Base-by-base conservation (phyloP, 2,113 vertebrate genomes). In the Noturus placidus region DNA sequence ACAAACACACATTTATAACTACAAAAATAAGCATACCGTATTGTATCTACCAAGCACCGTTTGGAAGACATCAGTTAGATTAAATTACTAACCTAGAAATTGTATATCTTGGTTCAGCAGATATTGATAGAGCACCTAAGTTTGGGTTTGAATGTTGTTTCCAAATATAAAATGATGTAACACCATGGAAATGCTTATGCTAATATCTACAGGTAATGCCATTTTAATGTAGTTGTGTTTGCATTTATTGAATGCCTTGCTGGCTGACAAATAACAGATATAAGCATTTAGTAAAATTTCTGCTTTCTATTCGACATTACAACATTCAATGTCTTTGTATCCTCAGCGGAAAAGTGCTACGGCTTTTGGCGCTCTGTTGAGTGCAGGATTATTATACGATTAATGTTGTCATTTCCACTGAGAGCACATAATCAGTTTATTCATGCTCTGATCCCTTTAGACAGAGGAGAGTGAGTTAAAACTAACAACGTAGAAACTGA, bases 381-480 rank as follows among this genome's bases (percentile, higher is more conserved):
- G 33, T 59, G 19, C 6, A 63, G 52, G 54, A 59, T 61, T 82
- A 72, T 82, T 87, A 59, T 6, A 56, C 4, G 76, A 87, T 65
- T 84, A 65, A 84, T 17, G 81, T 50, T 87, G 70, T 87, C 77
- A 61, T 85, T 82, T 88, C 84, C 67, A 88, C 54, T 56, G 81
- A 46, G 38, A 87, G 65, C 30, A 42, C 70, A 82, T 87, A 88
- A 87, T 87, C 83, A 87, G 42, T 72, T 65, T 74, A 78, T 88
- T 84, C 56, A 81, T 72, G 50, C 82, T 88, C 57, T 74, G 74
- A 86, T 88, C 80, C 70, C 74, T 86, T 90, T 74, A 80, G 69
- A 63, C 84, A 82, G 22, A 76, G 38, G 70, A 83, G 59, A 72
- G 54, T 63, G 50, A 27, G 74, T 88, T 57, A 87, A 50, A 84